A percentile compares a stretch with the other conserved stretches of the same genome.
Evolutionary conservation across 2,113 vertebrate genomes (phyloP).

Genomic region (Synodontis membranacea): DNA sequence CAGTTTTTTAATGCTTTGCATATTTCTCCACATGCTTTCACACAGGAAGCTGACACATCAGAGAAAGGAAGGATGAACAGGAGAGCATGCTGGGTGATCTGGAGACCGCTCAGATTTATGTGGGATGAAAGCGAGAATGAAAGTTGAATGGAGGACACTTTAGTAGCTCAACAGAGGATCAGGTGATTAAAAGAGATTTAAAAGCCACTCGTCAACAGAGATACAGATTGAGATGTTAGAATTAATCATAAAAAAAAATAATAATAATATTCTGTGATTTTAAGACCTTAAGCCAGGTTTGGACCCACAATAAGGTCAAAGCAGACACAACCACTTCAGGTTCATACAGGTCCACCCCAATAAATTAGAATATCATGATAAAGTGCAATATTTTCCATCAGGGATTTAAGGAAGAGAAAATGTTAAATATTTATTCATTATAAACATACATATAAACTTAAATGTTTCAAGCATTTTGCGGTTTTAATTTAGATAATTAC

Average conservation of each 20-base stretch:
- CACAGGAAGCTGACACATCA: conserved; percentile 54
- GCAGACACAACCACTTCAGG: neutral
- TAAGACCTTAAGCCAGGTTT: neutral
- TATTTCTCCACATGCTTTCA: conserved; percentile 39
- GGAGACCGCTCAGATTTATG: neutral
- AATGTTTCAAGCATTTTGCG: too few relatives aligned
- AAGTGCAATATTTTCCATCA: too few relatives aligned
- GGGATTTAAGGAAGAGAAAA: too few relatives aligned
- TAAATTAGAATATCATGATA: too few relatives aligned
- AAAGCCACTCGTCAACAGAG: conserved; percentile 16
- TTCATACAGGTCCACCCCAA: too few relatives aligned
- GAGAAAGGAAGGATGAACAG: conserved; percentile 37
- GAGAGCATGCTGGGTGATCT: conserved; percentile 41
- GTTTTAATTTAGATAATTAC: too few relatives aligned
- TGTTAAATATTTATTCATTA: too few relatives aligned
- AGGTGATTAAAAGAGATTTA: conserved; percentile 28
- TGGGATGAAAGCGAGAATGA: conserved; percentile 27
- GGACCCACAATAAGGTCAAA: neutral
- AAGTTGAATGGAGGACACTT: conserved; percentile 29
- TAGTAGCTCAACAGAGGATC: conserved; percentile 35
- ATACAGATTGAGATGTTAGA: neutral
- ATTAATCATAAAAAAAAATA: neutral
- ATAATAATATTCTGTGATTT: neutral
- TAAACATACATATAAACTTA: too few relatives aligned
- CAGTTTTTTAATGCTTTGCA: conserved; percentile 41